Evolutionary conservation across 1,140 invertebrate genomes (phyloP).

Genomic region (Zophobas morio): DNA sequence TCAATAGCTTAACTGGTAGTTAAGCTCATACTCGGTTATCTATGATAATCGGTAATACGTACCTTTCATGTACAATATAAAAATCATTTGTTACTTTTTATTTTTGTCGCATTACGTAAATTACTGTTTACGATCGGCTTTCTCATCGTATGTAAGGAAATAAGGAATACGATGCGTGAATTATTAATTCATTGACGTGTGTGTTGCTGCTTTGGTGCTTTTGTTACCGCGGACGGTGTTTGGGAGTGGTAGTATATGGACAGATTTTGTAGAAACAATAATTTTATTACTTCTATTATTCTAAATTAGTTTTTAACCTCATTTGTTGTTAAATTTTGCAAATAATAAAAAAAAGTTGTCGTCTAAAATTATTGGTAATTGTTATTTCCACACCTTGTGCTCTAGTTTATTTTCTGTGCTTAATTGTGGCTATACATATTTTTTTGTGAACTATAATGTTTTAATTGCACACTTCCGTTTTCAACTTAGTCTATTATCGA

Average conservation of each 20-base stretch:
- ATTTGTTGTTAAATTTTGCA: too few relatives aligned
- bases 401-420: too few relatives aligned
- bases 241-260: background rate
- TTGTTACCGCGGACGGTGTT: background rate
- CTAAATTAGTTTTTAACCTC: too few relatives aligned
- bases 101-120: slow-evolving; percentile 34
- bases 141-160: background rate
- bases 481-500: too few relatives aligned
- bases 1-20: slow-evolving; percentile 44
- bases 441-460: too few relatives aligned
- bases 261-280: background rate
- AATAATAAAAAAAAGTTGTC: too few relatives aligned
- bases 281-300: too few relatives aligned
- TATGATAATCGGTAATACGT: slow-evolving; percentile 50
- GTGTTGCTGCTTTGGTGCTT: background rate
- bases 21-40: slow-evolving; percentile 40
- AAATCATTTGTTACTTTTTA: slow-evolving; percentile 33
- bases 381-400: too few relatives aligned
- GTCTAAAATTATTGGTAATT: too few relatives aligned
- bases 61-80: slow-evolving; percentile 39
- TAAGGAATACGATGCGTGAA: background rate
- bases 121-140: slow-evolving; percentile 21
- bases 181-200: background rate
- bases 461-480: too few relatives aligned
- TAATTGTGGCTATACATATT: too few relatives aligned